Evolutionary conservation across 1,140 invertebrate species (phyloP), one percentile per base, ranked within the genome.

Genomic region (Drosophila varians): DNA sequence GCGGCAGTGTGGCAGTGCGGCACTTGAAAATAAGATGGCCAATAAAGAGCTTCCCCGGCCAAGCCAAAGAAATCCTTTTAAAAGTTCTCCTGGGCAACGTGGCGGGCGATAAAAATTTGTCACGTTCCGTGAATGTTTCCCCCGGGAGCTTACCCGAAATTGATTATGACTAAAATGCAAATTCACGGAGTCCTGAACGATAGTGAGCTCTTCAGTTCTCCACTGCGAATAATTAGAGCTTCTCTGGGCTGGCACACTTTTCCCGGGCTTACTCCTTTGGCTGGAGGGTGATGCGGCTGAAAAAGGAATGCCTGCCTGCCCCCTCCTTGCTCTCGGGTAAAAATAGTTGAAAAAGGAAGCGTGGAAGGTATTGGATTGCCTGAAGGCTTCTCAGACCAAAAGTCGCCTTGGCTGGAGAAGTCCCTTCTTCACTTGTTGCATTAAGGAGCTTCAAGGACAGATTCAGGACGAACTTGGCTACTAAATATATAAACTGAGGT

Each of bases 81-180:
- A 48, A 18, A 36, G 25, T 16, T 16, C 12, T 34, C 7, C 9
- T 16, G 45, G 3, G 23, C 34, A 12, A 9, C 7, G 0, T 3
- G 28, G 1, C 28, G n/a, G 5, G n/a, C 42, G 51, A 72, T 76
- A 49, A 56, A 49, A 72, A 64, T 55, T 55, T 46, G 71, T 79
- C 71, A 80, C 76, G 70, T 66, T 51, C 34, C 56, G 28, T 12
- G 26, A 78, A 79, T 60, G 64, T 18, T 18, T 42, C 54, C 49
- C 57, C n/a, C 0, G 61, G 40, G 49, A 21, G 49, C 26, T 28
- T 28, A 28, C 7, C 11, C 28, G n/a, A 75, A 79, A 79, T 79
- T 75, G 64, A 80, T 80, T 75, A 71, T 49, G 42, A 60, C 36
- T 45, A 55, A 68, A 57, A 25, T 65, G 14, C 11, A 53, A 65